Evolutionary conservation across 2,113 vertebrate genomes (phyloP).

Genomic region (Sciurus niger): DNA sequence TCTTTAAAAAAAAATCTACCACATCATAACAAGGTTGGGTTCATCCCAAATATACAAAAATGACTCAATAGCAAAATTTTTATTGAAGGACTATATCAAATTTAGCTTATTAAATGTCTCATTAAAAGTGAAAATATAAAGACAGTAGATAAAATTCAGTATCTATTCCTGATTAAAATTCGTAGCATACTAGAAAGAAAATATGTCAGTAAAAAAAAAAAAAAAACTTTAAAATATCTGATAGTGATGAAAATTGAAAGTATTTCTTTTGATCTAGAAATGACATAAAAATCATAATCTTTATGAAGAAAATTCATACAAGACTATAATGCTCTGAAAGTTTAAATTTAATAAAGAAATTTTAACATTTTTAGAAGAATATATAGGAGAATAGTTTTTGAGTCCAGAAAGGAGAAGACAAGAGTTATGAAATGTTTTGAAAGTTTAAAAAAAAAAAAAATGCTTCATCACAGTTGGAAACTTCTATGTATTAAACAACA

Average conservation of each 20-base stretch:
- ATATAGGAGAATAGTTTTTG: neutral
- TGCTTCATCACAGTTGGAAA: neutral
- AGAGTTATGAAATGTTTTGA: neutral
- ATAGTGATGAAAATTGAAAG: neutral
- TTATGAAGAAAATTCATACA: neutral
- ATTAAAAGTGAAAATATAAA: neutral
- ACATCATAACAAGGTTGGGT: neutral
- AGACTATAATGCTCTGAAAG: neutral
- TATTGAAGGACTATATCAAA: neutral
- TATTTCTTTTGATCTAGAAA: neutral
- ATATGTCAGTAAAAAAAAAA: neutral
- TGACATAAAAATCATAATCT: neutral
- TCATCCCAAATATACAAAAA: neutral
- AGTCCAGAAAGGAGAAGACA: neutral
- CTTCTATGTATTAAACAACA: neutral
- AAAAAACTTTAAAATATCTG: neutral
- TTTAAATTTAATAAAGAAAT: neutral
- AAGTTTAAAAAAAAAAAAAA: neutral
- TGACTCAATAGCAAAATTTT: neutral
- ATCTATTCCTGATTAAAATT: neutral
- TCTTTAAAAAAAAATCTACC: neutral
- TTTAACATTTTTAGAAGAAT: neutral
- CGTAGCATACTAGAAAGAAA: neutral
- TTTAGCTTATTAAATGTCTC: neutral
- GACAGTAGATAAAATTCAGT: conserved; percentile 9